Percentiles rank a stretch among this genome's conserved stretches.
These are phyloP conservation scores for Danaus chrysippus DNA, from an alignment of 2,888 invertebrate species.

Conservation along the genomic window DNA sequence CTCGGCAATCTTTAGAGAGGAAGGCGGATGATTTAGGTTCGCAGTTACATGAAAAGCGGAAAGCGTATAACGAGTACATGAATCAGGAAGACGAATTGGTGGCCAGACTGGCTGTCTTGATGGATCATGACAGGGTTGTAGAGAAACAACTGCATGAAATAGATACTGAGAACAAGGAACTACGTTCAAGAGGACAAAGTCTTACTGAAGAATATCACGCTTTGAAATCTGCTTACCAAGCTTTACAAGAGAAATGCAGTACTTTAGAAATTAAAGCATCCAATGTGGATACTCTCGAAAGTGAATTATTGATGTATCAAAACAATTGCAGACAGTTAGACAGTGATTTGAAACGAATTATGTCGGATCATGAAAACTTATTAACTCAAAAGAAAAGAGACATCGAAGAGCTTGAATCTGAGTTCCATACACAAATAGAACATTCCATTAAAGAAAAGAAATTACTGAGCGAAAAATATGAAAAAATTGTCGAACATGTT, in stretches of 20 bases:
- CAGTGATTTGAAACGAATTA: slow-evolving; percentile 55
- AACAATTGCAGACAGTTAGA: slow-evolving; percentile 68
- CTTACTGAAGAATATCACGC: slow-evolving; percentile 74
- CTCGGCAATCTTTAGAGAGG: slow-evolving; percentile 79
- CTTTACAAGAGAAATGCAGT: slow-evolving; percentile 62
- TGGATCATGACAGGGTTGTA: slow-evolving; percentile 81
- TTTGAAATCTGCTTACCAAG: slow-evolving; percentile 63
- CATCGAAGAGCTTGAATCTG: slow-evolving; percentile 66
- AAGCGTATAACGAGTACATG: slow-evolving; percentile 78
- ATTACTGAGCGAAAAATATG: slow-evolving; percentile 66
- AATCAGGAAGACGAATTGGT: slow-evolving; percentile 82
- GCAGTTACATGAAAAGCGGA: slow-evolving; percentile 79
- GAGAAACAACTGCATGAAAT: slow-evolving; percentile 81
- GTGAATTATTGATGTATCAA: slow-evolving; percentile 51
- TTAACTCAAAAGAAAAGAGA: slow-evolving; percentile 64
- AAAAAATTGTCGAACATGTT: slow-evolving; percentile 72
- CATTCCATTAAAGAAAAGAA: slow-evolving; percentile 72
- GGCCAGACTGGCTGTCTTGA: slow-evolving; percentile 80
- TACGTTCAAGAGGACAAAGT: slow-evolving; percentile 75
- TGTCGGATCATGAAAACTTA: slow-evolving; percentile 58
- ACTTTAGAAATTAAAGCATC: slow-evolving; percentile 55
- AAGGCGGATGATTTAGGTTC: slow-evolving; percentile 81
- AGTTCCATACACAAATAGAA: slow-evolving; percentile 70
- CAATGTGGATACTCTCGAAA: slow-evolving; percentile 51
- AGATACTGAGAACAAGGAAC: slow-evolving; percentile 75